phyloP scores from a whole-genome alignment of 2,888 invertebrate species.

The Zygothrica quintamaculata region DNA sequence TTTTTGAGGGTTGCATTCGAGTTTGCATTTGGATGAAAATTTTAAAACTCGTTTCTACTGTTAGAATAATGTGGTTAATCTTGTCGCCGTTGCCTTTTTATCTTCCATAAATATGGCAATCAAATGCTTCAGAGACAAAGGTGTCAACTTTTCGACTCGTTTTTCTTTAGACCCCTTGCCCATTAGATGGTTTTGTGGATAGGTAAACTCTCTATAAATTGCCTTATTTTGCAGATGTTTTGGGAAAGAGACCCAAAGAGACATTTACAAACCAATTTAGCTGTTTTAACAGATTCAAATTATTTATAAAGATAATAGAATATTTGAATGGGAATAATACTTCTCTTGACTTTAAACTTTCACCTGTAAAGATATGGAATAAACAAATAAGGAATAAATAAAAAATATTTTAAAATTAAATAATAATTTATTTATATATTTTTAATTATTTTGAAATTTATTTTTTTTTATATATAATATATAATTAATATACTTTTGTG shows the following conservation, averaged over 20 bases:
- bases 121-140: constrained; percentile 74
- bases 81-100: constrained; percentile 80
- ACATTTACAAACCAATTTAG: too few relatives aligned
- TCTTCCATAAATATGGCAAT: constrained; percentile 79
- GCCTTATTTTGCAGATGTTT: not conserved
- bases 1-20: constrained; percentile 62
- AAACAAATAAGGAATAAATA: too few relatives aligned
- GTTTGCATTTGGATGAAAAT: constrained; percentile 53
- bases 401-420: not conserved
- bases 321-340: too few relatives aligned
- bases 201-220: not conserved
- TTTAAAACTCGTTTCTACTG: constrained; percentile 64
- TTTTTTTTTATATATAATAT: not conserved
- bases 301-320: too few relatives aligned
- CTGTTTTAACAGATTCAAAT: too few relatives aligned
- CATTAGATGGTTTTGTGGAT: not conserved
- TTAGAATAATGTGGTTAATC: constrained; percentile 79
- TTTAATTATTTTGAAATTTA: not conserved
- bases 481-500: too few relatives aligned
- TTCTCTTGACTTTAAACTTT: too few relatives aligned
- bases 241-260: not conserved
- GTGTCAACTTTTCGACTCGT: constrained; percentile 68
- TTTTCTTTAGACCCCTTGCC: constrained; percentile 10
- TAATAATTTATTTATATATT: constrained; percentile 2
- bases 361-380: too few relatives aligned